Base-by-base conservation (phyloP, 2,888 invertebrate species). In the Darwinula stevensoni region DNA sequence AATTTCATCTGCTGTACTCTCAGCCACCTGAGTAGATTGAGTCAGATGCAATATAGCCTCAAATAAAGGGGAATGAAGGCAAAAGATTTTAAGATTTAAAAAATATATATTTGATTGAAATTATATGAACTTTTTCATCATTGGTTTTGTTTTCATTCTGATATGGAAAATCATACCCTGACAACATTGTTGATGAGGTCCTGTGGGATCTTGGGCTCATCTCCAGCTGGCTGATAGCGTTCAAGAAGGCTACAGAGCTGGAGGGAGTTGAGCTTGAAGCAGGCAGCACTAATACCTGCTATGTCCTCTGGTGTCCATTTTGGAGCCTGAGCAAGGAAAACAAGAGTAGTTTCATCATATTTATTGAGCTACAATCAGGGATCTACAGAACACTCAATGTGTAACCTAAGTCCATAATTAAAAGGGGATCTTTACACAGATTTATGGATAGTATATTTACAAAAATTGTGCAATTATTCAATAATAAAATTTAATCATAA, bases 211-310 rank as follows among this genome's bases (percentile, higher is more conserved):
- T 56, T 57, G 3, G 54, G 52, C 41, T 67, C 67, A 36, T 61
- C 61, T 1, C 56, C 55, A 3, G 61, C 61, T 2, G 63, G 61
- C 44, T 67, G 63, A 18, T 72, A 74, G 42, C 68, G 68, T 47
- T 71, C 67, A 33, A 91, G 56, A 36, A 91, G 52, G 14, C 80
- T 78, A 32, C 74, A 63, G 43, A 91, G 65, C 53, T 94, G 94
- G 39, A 86, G 61, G 0, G 91, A 91, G 57, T 97, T 97, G 38
- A 97, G 60, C 46, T 91, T 88, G 58, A 86, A 88, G 53, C 91
- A 94, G 16, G 82, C 73, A 32, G 82, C 71, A 34, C 82, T 71
- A 38, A 91, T 62, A 34, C 70, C 70, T 29, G 82, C 74, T 29
- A 80, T 65, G 46, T 94, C 88, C 41, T 88, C 84, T 4, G 72